phyloP scores from a whole-genome alignment of 2,888 invertebrate genomes.

The Andrena praecox region DNA sequence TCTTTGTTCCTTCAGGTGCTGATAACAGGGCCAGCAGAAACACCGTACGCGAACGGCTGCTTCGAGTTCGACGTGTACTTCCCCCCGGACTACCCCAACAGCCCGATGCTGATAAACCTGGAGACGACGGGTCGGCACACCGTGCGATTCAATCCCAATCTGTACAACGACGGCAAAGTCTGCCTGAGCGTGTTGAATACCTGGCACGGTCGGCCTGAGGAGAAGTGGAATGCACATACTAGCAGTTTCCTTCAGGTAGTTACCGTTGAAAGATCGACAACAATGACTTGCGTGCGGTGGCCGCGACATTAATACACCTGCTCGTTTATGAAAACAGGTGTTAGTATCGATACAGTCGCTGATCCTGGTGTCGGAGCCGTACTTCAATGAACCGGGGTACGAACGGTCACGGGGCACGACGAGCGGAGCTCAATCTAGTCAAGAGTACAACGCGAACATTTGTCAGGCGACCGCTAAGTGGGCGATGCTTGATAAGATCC shows the following conservation, averaged over 20 bases:
- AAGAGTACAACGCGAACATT: constrained; percentile 98
- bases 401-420: constrained; percentile 95
- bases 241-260: constrained; percentile 94
- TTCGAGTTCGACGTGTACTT: constrained; percentile 96
- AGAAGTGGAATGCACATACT: constrained; percentile 98
- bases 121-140: constrained; percentile 96
- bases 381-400: constrained; percentile 98
- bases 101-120: constrained; percentile 95
- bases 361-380: constrained; percentile 96
- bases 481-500: constrained; percentile 98
- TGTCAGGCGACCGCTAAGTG: constrained; percentile 97
- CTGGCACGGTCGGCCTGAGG: constrained; percentile 98
- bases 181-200: constrained; percentile 98
- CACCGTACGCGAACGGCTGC: constrained; percentile 96
- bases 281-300: neutral
- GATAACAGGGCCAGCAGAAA: constrained; percentile 96
- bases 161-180: constrained; percentile 97
- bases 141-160: constrained; percentile 96
- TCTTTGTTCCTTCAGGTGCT: constrained; percentile 87
- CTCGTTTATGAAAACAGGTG: constrained; percentile 86
- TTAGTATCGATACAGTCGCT: constrained; percentile 96
- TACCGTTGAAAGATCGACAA: neutral
- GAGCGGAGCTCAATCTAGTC: constrained; percentile 94
- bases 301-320: neutral
- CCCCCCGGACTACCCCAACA: constrained; percentile 93